Base-by-base conservation (phyloP, 2,888 invertebrate species). In the Latheticus oryzae region DNA sequence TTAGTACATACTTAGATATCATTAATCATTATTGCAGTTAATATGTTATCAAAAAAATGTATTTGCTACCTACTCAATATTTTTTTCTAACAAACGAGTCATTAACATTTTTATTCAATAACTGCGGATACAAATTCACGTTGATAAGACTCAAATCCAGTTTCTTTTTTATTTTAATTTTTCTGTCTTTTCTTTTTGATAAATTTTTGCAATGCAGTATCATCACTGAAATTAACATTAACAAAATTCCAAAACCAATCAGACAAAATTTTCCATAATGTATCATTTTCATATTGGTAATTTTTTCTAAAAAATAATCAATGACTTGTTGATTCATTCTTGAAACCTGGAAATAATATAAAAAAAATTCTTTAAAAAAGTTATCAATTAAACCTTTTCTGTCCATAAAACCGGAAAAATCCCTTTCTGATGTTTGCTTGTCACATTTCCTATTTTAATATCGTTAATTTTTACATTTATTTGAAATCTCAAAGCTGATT, bases 391-490 rank as follows among this genome's bases (percentile, higher is more conserved):
- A 26, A 45, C 85, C 81, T 85, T 84, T 66, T 84, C 84, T 7
- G 83, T 67, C 86, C 86, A 86, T 1, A 85, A 52, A 30, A 86
- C 61, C 0, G 86, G 86, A 68, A 86, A 84, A 9, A 83, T 69
- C 1, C 85, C 85, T 0, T 83, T 82, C 75, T 78, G n/a, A 1
- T n/a, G 2, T 16, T 8, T 86, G 72, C 28, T 84, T 77, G 0
- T 80, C 76, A 0, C 84, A 73, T 0, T 64, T 70, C 0, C 77
- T 73, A 0, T 82, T 74, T 38, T 71, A 1, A 35, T 17, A 8
- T 73, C 3, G 80, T 76, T n/a, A 1, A 86, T 64, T 56, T 82
- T 81, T 35, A 84, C 79, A 69, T 84, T 86, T 65, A 86, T 79
- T 68, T 86, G 86, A 1, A 83, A 62, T 3, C 83, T 76, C 57